Conservation (phyloP, 2,888 invertebrate species). For the Drosophila cracens region DNA sequence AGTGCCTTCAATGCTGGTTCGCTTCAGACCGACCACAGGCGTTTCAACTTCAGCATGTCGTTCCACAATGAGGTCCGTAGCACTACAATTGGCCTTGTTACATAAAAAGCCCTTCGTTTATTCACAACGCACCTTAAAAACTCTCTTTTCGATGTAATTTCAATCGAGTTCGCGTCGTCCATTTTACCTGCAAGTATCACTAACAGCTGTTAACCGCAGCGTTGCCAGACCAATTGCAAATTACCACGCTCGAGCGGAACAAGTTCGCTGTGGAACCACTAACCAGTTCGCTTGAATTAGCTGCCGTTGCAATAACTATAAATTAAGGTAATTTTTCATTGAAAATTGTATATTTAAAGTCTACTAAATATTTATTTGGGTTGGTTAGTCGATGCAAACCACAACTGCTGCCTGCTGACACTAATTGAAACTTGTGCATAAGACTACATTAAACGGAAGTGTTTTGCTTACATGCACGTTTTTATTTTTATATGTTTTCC, state of each 20-base stretch:
- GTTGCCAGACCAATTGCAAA: slow-evolving; percentile 31
- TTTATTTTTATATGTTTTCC: slow-evolving; percentile 41
- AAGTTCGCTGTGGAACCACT: slow-evolving; percentile 11
- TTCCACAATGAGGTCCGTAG: slow-evolving; percentile 61
- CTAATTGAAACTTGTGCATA: neutral
- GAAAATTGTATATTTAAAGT: slow-evolving; percentile 19
- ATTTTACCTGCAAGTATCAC: slow-evolving; percentile 13
- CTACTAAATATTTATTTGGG: slow-evolving; percentile 15
- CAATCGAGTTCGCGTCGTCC: slow-evolving; percentile 36
- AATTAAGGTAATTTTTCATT: slow-evolving; percentile 46
- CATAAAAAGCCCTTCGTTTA: neutral
- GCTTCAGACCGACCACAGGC: slow-evolving; percentile 69
- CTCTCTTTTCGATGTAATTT: slow-evolving; percentile 65
- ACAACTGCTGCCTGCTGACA: neutral
- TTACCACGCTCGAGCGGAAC: slow-evolving; percentile 8
- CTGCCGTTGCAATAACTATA: slow-evolving; percentile 22
- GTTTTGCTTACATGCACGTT: slow-evolving; percentile 53
- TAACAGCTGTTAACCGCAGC: slow-evolving; percentile 22
- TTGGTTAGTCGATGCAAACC: neutral
- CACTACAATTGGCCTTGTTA: slow-evolving; percentile 44
- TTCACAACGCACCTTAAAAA: slow-evolving; percentile 69
- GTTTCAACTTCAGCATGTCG: slow-evolving; percentile 67
- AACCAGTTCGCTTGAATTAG: slow-evolving; percentile 27
- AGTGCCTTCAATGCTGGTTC: slow-evolving; percentile 60
- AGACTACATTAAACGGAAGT: neutral